Evolutionary conservation across 2,888 invertebrate genomes (phyloP), one percentile per base, ranked within the genome.

Genomic region (Luffia ferchaultella): DNA sequence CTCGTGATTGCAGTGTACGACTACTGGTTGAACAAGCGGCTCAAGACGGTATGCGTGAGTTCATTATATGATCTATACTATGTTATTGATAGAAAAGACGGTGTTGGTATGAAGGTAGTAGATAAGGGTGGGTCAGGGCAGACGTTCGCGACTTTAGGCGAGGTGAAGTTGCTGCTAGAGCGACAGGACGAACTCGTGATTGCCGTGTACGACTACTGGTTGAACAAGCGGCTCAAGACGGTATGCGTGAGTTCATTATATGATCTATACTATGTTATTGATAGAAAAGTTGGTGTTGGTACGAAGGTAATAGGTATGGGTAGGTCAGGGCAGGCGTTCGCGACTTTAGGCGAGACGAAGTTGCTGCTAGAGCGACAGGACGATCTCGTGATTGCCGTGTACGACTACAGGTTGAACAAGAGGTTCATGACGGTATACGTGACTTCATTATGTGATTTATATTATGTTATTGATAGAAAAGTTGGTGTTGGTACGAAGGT

Each of bases 401-500:
- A 97, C 85, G 99, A 99, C 86, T 99, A 99, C 84, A 99, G 99
- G 99, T 88, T 99, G 61, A 96, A 95, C 79, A 99, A 99, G 85
- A 90, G 98, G 67, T 89, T 98, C 60, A 93, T 92, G 85, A 93
- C 92, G 54, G 83, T 83, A 51, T 67, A 73, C 70, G 40, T 47
- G 15, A 15, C 9, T 40, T 15, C 9, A 7, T 40, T 9, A 40
- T 15, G 15, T 40, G 7, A 7, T 15, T 15, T 40, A 7, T 15
- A 40, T 15, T 40, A 7, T 7, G 40, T n/a, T n/a, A n/a, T n/a
- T n/a, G n/a, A n/a, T n/a, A n/a, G n/a, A n/a, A n/a, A n/a, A n/a
- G n/a, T n/a, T n/a, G n/a, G n/a, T n/a, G n/a, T n/a, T n/a, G n/a
- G n/a, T n/a, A n/a, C n/a, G n/a, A n/a, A n/a, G n/a, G n/a, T n/a